Base-by-base conservation (phyloP, 1,140 invertebrate species). In the Agraylea sexmaculata region DNA sequence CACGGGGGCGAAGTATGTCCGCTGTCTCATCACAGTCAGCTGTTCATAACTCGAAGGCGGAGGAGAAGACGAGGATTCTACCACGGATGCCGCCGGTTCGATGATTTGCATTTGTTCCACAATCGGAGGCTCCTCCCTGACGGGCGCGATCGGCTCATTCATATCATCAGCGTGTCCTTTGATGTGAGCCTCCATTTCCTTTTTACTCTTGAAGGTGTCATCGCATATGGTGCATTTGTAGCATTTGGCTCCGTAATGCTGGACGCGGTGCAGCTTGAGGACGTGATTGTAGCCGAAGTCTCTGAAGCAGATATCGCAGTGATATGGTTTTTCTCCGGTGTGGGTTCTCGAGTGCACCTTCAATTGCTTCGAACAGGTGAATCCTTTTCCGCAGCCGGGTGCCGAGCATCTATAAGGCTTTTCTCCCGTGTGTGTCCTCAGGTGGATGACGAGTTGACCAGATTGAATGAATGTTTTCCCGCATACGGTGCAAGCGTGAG, bases 401-500 rank as follows among this genome's bases (percentile, higher is more conserved):
- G 74, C 75, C 2, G 71, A 68, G 56, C 90, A 95, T 10, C 88
- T 81, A 54, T 89, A 92, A 0, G 87, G 87, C 57, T 90, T 90
- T 64, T 90, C 86, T 1, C 87, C 82, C 0, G 91, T 96, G 59
- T 97, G 83, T 0, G 84, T 87, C 12, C 84, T 68, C 67, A 83
- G 78, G 54, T 87, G 84, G 43, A 87, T 87, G 0, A 87, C 83
- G 42, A 87, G 55, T 51, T 87, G 84, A 2, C 91, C 85, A 23
- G 82, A 86, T 54, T 89, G 85, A 18, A 90, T 89, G 56, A 90
- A 91, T 0, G 86, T 88, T 57, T 90, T 90, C 36, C 79, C 76
- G 58, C 92, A 97, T 31, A 92, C 78, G n/a, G 77, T 78, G 58
- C 92, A 97, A 51, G 86, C 86, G 62, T 93, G 92, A 0, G 91